A percentile compares a stretch with the other conserved stretches of the same genome.
These are phyloP conservation scores for Colletes latitarsis DNA, from an alignment of 1,140 invertebrate genomes.

Conservation along the genomic window DNA sequence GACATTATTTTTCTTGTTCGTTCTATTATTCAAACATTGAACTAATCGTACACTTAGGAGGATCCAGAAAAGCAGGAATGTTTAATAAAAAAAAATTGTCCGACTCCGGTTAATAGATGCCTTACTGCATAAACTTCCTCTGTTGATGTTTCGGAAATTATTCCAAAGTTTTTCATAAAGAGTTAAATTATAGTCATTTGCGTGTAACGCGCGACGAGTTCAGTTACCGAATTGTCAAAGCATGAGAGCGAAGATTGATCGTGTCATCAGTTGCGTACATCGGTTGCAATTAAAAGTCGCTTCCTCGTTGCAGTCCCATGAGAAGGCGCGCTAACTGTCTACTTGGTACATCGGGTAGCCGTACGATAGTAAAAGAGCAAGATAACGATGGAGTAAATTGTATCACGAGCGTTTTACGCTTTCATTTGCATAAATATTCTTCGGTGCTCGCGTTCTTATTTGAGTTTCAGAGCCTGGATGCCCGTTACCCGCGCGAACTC, in stretches of 20 bases:
- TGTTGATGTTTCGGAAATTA: too few relatives aligned
- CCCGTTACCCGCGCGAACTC: background rate
- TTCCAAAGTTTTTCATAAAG: too few relatives aligned
- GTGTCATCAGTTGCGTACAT: constrained; percentile 19
- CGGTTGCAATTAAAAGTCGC: constrained; percentile 28
- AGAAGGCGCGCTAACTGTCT: constrained; percentile 7
- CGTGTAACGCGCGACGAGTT: constrained; percentile 11
- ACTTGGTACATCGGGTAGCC: constrained; percentile 1
- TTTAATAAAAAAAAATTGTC: too few relatives aligned
- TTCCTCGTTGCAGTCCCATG: constrained; percentile 1
- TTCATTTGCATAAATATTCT: constrained; percentile 64
- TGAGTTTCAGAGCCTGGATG: constrained; percentile 19
- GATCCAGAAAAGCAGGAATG: too few relatives aligned
- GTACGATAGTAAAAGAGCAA: constrained; percentile 33
- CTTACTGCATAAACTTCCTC: too few relatives aligned
- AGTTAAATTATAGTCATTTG: background rate
- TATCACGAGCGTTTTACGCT: constrained; percentile 52
- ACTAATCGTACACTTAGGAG: too few relatives aligned
- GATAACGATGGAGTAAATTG: constrained; percentile 56
- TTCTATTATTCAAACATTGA: too few relatives aligned
- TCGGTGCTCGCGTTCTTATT: constrained; percentile 28
- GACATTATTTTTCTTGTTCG: too few relatives aligned
- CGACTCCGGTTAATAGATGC: too few relatives aligned
- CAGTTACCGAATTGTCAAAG: constrained; percentile 1
- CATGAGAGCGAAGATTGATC: background rate